Conservation (phyloP, 1,140 invertebrate species). For the Solenopsis invicta region DNA sequence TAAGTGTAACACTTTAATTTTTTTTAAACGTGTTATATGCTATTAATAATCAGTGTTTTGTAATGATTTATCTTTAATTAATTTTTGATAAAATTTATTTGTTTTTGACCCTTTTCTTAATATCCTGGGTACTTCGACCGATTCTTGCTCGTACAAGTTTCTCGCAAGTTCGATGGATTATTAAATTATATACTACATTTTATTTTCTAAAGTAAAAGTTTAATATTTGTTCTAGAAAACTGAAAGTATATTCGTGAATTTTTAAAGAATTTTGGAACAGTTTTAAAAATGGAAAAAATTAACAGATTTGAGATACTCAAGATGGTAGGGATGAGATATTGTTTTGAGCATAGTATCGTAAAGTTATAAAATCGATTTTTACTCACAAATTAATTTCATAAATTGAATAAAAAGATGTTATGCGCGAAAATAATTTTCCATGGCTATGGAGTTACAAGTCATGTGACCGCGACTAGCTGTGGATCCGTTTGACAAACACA, state of each 20-base stretch:
- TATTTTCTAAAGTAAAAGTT: too few relatives aligned
- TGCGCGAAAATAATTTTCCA: conserved; percentile 26
- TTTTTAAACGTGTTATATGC: neutral
- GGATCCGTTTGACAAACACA: conserved; percentile 56
- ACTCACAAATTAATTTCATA: neutral
- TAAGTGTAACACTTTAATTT: neutral
- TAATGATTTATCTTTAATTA: neutral
- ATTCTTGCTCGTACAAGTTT: too few relatives aligned
- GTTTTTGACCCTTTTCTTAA: neutral
- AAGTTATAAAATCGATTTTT: neutral
- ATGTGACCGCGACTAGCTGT: conserved; percentile 38
- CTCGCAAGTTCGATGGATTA: too few relatives aligned
- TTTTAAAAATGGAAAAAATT: too few relatives aligned
- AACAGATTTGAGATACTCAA: too few relatives aligned
- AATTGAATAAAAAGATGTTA: neutral
- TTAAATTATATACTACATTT: too few relatives aligned
- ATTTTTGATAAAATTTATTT: neutral
- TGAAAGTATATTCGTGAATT: too few relatives aligned
- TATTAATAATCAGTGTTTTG: neutral
- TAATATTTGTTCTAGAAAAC: too few relatives aligned
- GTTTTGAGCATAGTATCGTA: too few relatives aligned
- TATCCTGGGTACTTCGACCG: too few relatives aligned
- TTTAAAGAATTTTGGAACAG: too few relatives aligned
- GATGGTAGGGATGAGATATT: too few relatives aligned
- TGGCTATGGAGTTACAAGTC: conserved; percentile 30